Evolutionary conservation across 2,113 vertebrate species (phyloP).

Genomic region (Nycticryphes semicollaris): DNA sequence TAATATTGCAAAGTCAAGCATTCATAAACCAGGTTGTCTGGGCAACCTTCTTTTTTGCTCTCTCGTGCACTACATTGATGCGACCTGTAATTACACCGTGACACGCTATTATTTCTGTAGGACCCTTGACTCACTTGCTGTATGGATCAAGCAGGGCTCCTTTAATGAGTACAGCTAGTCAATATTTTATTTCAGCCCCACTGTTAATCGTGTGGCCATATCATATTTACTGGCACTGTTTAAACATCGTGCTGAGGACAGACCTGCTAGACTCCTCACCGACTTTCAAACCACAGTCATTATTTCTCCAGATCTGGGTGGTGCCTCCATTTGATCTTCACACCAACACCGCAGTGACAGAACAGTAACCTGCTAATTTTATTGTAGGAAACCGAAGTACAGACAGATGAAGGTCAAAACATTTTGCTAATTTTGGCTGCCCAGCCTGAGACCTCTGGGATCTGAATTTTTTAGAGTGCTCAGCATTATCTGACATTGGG

Average conservation of each 20-base stretch:
- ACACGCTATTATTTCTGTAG: not conserved
- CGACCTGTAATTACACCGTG: not conserved
- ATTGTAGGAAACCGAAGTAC: not conserved
- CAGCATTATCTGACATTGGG: not conserved
- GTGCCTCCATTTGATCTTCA: not conserved
- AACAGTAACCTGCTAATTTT: not conserved
- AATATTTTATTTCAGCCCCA: not conserved
- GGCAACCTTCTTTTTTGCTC: not conserved
- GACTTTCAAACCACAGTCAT: not conserved
- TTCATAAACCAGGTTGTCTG: constrained; percentile 10
- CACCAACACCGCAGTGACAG: not conserved
- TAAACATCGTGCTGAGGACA: not conserved
- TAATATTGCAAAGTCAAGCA: constrained; percentile 29
- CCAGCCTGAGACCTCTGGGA: not conserved
- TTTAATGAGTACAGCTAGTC: constrained; percentile 16
- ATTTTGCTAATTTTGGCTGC: not conserved
- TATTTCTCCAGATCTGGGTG: not conserved
- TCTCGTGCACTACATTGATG: not conserved
- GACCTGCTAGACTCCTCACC: not conserved
- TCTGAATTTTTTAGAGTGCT: not conserved
- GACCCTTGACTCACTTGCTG: not conserved
- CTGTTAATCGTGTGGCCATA: not conserved
- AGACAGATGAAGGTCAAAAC: not conserved
- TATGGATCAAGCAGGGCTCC: not conserved
- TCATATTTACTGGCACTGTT: not conserved